phyloP scores from a whole-genome alignment of 2,797 vertebrate genomes.

The Cossypha niveicapilla region DNA sequence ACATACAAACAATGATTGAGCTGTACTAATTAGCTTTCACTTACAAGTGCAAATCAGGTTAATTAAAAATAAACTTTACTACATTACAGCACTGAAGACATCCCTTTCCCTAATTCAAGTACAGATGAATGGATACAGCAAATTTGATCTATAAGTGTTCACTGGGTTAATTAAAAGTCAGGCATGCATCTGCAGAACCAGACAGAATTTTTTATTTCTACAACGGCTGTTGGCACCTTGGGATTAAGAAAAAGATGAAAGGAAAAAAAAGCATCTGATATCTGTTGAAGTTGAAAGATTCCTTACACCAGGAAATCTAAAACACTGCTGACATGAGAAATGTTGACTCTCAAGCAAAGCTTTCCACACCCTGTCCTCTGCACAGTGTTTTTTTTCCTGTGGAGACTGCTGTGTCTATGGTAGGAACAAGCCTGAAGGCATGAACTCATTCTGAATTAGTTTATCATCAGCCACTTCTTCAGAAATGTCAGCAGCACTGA shows the following conservation, averaged over 20 bases:
- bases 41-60: conserved; percentile 47
- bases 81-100: background rate
- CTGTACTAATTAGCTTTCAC: conserved; percentile 13
- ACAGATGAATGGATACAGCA: conserved; percentile 36
- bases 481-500: background rate
- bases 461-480: background rate
- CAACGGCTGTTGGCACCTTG: background rate
- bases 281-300: background rate
- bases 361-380: background rate
- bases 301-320: background rate
- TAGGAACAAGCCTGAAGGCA: background rate
- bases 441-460: background rate
- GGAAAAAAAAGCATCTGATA: background rate
- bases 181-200: conserved; percentile 6
- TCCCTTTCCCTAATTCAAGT: conserved; percentile 20
- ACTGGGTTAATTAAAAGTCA: conserved; percentile 47
- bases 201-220: conserved; percentile 35
- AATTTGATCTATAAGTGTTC: conserved; percentile 17
- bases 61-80: conserved; percentile 62
- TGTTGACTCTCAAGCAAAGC: background rate
- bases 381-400: background rate
- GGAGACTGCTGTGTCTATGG: background rate
- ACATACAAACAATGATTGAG: background rate
- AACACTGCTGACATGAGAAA: background rate
- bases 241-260: background rate